These are phyloP conservation scores for Tetragnatha montana DNA, from an alignment of 2,888 invertebrate genomes.

Conservation along the genomic window DNA sequence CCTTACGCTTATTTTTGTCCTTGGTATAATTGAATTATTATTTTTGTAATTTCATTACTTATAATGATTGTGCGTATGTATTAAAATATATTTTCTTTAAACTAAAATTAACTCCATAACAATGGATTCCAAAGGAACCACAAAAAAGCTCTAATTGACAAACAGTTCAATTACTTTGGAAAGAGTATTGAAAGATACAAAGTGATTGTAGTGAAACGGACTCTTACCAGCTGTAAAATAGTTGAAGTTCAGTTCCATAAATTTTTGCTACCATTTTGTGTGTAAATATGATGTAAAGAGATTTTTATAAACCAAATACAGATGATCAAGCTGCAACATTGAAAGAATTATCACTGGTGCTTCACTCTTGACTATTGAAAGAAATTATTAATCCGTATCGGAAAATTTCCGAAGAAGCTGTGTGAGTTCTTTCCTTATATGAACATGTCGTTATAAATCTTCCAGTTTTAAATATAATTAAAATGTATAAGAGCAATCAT, in stretches of 20 bases:
- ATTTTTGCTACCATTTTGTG: conserved; percentile 52
- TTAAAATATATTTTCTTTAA: too few relatives aligned
- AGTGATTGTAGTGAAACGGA: conserved; percentile 12
- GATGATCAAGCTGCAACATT: conserved; percentile 19
- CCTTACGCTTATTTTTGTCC: too few relatives aligned
- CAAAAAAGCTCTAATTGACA: neutral
- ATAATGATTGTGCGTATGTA: too few relatives aligned
- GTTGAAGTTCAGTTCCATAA: conserved; percentile 21
- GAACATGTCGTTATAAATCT: conserved; percentile 54
- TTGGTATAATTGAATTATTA: too few relatives aligned
- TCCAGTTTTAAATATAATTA: conserved; percentile 61
- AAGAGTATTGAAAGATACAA: neutral
- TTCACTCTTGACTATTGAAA: conserved; percentile 15
- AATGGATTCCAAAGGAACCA: too few relatives aligned
- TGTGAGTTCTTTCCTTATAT: conserved; percentile 31
- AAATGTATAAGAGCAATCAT: conserved; percentile 33
- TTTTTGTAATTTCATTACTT: too few relatives aligned
- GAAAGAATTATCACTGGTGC: conserved; percentile 28
- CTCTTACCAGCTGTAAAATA: conserved; percentile 26
- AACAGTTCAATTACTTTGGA: neutral
- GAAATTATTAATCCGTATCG: conserved; percentile 6
- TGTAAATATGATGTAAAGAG: conserved; percentile 34
- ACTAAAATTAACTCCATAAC: too few relatives aligned
- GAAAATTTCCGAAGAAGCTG: conserved; percentile 23
- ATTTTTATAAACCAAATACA: conserved; percentile 38